Evolutionary conservation across 2,797 vertebrate species (phyloP).

Genomic region (Oryzias dopingdopingensis): DNA sequence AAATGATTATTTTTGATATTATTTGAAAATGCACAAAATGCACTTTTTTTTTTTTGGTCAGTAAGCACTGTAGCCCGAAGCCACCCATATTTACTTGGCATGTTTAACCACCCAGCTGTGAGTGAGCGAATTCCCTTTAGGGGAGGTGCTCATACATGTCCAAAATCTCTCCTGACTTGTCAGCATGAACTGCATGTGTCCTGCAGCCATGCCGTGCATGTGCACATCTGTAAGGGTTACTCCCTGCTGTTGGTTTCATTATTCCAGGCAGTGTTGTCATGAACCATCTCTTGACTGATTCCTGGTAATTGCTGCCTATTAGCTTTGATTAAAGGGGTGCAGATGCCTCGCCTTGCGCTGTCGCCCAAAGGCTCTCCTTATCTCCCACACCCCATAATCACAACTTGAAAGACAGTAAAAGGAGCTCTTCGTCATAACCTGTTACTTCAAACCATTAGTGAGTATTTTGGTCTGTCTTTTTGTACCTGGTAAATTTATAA

Average conservation of each 20-base stretch:
- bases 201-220: slow-evolving; percentile 8
- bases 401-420: slow-evolving; percentile 53
- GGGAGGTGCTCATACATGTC: slow-evolving; percentile 24
- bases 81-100: slow-evolving; percentile 11
- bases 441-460: slow-evolving; percentile 24
- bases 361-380: slow-evolving; percentile 48
- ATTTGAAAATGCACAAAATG: too few species aligned
- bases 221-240: background rate
- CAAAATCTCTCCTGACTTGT: slow-evolving; percentile 37
- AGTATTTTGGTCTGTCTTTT: slow-evolving; percentile 2
- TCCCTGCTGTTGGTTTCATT: slow-evolving; percentile 46
- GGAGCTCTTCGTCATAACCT: slow-evolving; percentile 52
- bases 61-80: slow-evolving; percentile 23
- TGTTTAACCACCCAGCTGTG: slow-evolving; percentile 43
- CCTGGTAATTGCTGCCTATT: slow-evolving; percentile 71
- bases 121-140: slow-evolving; percentile 7
- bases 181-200: slow-evolving; percentile 12
- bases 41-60: too few species aligned
- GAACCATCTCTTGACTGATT: slow-evolving; percentile 64
- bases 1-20: too few species aligned
- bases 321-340: slow-evolving; percentile 73
- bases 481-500: too few species aligned
- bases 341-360: slow-evolving; percentile 39
- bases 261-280: slow-evolving; percentile 54
- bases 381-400: slow-evolving; percentile 62